Conservation (phyloP, 2,113 vertebrate species). For the Indicator indicator region DNA sequence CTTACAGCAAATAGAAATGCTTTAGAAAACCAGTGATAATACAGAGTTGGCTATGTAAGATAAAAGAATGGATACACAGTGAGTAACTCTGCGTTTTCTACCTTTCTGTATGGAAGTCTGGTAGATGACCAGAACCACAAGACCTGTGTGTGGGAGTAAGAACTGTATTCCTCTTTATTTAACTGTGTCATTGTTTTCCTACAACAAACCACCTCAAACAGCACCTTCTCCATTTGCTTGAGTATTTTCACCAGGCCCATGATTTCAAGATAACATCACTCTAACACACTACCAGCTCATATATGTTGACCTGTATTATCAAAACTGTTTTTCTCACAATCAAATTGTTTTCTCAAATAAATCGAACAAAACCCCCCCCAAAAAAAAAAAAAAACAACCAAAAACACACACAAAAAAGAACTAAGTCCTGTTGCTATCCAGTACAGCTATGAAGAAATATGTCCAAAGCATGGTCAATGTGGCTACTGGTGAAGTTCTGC, state of each 20-base stretch:
- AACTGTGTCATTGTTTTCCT: background rate
- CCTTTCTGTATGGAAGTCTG: background rate
- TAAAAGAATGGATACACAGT: background rate
- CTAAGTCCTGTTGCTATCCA: background rate
- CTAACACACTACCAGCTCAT: background rate
- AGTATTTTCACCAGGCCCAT: background rate
- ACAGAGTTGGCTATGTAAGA: background rate
- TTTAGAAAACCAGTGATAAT: background rate
- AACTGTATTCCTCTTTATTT: background rate
- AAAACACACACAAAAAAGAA: background rate
- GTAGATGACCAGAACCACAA: background rate
- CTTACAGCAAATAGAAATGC: background rate
- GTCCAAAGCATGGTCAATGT: background rate
- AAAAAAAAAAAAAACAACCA: too few species aligned
- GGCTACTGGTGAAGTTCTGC: background rate
- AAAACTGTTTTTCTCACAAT: background rate
- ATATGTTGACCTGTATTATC: background rate
- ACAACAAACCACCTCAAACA: background rate
- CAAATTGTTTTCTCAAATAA: background rate
- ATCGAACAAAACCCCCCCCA: too few species aligned
- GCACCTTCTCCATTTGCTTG: background rate
- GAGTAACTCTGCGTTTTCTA: background rate
- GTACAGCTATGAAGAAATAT: background rate
- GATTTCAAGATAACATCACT: background rate
- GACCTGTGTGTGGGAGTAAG: background rate